Conservation (phyloP, 2,888 invertebrate species). For the Ornithoptera alexandrae region DNA sequence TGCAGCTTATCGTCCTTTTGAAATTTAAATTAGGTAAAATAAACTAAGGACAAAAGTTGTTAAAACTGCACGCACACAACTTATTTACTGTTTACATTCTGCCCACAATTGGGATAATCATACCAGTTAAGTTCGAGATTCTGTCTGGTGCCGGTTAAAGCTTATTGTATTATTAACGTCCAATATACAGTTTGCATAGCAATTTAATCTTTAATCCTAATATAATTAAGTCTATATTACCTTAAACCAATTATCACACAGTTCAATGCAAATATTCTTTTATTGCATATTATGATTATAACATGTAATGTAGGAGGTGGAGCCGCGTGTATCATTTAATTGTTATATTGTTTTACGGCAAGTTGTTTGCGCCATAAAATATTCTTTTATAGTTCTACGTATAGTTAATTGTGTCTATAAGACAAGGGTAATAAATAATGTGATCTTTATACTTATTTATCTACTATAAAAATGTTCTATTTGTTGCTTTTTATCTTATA, state of each 20-base stretch:
- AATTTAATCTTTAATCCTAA: constrained; percentile 7
- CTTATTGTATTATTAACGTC: constrained; percentile 18
- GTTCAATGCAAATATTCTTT: constrained; percentile 20
- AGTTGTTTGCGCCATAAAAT: constrained; percentile 13
- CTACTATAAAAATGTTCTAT: not conserved
- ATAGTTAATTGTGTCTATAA: constrained; percentile 1
- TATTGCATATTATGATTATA: constrained; percentile 22
- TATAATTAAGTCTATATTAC: constrained; percentile 1
- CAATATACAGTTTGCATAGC: constrained; percentile 2
- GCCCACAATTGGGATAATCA: constrained; percentile 14
- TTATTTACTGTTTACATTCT: constrained; percentile 22
- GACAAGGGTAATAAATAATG: constrained; percentile 5
- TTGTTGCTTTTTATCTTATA: not conserved
- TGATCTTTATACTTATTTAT: not conserved
- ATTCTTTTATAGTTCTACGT: constrained; percentile 4
- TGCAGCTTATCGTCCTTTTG: not conserved
- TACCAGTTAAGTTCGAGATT: constrained; percentile 9
- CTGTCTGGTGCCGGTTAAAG: constrained; percentile 4
- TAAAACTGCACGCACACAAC: constrained; percentile 14
- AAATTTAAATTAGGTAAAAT: not conserved
- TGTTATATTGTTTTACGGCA: constrained; percentile 14
- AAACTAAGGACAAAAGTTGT: constrained; percentile 12
- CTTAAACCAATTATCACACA: constrained; percentile 5
- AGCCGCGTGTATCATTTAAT: constrained; percentile 11
- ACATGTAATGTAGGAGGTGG: not conserved